Evolutionary conservation across 2,888 invertebrate species (phyloP).

Genomic region (Ganaspis brasiliensis): DNA sequence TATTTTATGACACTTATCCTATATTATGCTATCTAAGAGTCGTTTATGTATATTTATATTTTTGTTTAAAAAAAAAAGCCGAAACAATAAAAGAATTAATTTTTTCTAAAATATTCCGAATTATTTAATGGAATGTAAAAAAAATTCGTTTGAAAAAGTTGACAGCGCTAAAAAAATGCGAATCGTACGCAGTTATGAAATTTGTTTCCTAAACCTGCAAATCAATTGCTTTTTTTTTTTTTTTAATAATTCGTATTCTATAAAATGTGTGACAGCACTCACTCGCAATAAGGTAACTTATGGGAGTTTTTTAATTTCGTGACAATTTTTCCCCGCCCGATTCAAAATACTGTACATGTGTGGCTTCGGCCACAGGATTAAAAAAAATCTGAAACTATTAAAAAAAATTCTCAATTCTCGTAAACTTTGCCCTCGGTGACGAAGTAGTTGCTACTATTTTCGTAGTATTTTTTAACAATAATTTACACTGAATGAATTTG

Average conservation of each 20-base stretch:
- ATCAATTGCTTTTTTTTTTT: not conserved
- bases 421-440: not conserved
- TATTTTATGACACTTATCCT: too few species aligned
- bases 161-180: too few species aligned
- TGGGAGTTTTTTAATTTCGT: constrained; percentile 53
- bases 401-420: not conserved
- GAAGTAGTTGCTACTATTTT: not conserved
- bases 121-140: not conserved
- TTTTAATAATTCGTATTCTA: constrained; percentile 10
- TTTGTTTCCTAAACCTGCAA: not conserved
- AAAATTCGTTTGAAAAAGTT: too few species aligned
- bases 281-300: constrained; percentile 59
- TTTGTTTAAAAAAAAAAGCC: too few species aligned
- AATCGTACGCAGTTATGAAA: not conserved
- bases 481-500: constrained; percentile 10
- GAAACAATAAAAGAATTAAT: too few species aligned
- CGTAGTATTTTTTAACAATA: not conserved
- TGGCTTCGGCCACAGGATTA: constrained; percentile 20
- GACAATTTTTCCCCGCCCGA: not conserved
- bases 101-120: not conserved
- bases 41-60: too few species aligned
- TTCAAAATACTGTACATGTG: constrained; percentile 45
- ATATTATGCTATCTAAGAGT: too few species aligned
- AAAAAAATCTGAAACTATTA: not conserved
- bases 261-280: constrained; percentile 4